Base-by-base conservation (phyloP, 2,797 vertebrate genomes). In the Rhadinocentrus ornatus region DNA sequence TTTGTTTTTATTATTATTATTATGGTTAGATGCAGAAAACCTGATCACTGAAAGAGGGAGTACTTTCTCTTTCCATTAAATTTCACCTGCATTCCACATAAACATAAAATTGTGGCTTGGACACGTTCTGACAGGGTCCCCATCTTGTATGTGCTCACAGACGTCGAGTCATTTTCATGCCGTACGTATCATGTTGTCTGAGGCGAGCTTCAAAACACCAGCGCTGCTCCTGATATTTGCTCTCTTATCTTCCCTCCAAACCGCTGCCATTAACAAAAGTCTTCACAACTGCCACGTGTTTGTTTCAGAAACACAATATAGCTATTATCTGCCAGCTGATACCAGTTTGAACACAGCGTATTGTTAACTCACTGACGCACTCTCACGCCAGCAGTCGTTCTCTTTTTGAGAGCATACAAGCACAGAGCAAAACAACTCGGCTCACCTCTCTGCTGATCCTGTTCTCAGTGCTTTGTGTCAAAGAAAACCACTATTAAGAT, bases 311-410 rank as follows among this genome's bases (percentile, higher is more conserved):
- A 93, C 71, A 88, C 88, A 90, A 94, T 92, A 90, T 69, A 80
- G 89, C 83, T 79, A 93, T 94, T 94, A 93, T 91, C 85, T 88
- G 89, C 82, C 77, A 92, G 91, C 86, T 82, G 91, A 94, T 91
- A 93, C 77, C 62, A 24, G 66, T 82, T 81, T 80, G 39, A 90
- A 91, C 85, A 82, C 69, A 12, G 69, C 31, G 67, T 74, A 84
- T 89, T 93, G 89, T 89, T 90, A 86, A 84, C 89, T 84, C 80
- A 61, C 58, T 39, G 78, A 76, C 53, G 74, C 77, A 75, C 73
- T 80, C 50, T 54, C 62, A 35, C 71, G 39, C 63, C 20, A 44
- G 62, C 71, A 75, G 29, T 73, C 71, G 62, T 77, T 82, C 62
- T 85, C 56, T 76, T 54, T 76, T 59, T 73, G 56, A 80, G 75